Conservation (phyloP, 2,113 vertebrate genomes). For the Perca flavescens region DNA sequence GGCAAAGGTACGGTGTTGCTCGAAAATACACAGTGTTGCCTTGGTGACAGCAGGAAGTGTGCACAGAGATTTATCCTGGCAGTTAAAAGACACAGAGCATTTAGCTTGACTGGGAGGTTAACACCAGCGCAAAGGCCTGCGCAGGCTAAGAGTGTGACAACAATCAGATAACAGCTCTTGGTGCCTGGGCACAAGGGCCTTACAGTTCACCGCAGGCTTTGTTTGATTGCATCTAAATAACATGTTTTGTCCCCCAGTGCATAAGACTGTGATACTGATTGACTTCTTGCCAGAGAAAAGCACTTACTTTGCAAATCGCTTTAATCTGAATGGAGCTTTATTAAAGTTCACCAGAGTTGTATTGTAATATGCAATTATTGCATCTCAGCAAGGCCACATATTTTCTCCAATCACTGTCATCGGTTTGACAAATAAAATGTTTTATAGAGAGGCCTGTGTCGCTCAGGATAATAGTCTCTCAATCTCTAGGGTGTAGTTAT, state of each 20-base stretch:
- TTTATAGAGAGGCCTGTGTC: slow-evolving; percentile 11
- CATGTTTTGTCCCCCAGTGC: slow-evolving; percentile 30
- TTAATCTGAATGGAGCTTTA: slow-evolving; percentile 29
- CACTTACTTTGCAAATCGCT: slow-evolving; percentile 34
- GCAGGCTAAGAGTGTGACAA: slow-evolving; percentile 40
- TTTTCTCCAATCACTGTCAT: slow-evolving; percentile 48
- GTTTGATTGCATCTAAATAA: slow-evolving; percentile 34
- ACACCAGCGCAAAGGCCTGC: slow-evolving; percentile 53
- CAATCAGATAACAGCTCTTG: slow-evolving; percentile 58
- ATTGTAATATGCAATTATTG: slow-evolving; percentile 49
- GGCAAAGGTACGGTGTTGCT: slow-evolving; percentile 80
- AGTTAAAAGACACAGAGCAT: slow-evolving; percentile 66
- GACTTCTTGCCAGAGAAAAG: slow-evolving; percentile 27
- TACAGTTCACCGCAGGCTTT: slow-evolving; percentile 36
- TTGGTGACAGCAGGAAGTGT: slow-evolving; percentile 70
- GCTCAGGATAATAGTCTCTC: slow-evolving; percentile 45
- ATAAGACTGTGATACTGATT: slow-evolving; percentile 3
- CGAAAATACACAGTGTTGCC: slow-evolving; percentile 60
- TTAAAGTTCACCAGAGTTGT: slow-evolving; percentile 12
- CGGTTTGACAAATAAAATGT: slow-evolving; percentile 27
- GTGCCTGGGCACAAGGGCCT: slow-evolving; percentile 12
- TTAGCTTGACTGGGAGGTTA: slow-evolving; percentile 56
- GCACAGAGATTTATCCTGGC: slow-evolving; percentile 60
- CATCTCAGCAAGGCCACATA: slow-evolving; percentile 29
- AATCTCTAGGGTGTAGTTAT: slow-evolving; percentile 33